Percentiles rank a stretch among this genome's conserved stretches.
Evolutionary conservation across 2,797 vertebrate species (phyloP).

Genomic region (Lophius americanus): DNA sequence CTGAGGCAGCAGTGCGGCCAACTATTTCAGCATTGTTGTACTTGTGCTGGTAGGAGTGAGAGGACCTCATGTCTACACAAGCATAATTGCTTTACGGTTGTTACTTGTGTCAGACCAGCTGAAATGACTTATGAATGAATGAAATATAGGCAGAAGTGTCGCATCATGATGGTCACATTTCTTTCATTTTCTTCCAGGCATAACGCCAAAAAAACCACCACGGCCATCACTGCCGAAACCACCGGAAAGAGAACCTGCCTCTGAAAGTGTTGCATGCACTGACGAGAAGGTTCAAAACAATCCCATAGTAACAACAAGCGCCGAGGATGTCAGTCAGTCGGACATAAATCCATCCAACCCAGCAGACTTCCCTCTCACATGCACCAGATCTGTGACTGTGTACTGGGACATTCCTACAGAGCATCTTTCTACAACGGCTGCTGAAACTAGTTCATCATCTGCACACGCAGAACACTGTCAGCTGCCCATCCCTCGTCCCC

Average conservation of each 20-base stretch:
- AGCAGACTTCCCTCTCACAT: conserved; percentile 10
- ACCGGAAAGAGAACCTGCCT: conserved; percentile 3
- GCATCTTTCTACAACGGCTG: conserved; percentile 3
- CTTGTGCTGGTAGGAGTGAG: no score
- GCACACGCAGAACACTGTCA: conserved; percentile 61
- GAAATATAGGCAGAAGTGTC: no score
- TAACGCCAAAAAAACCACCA: conserved; percentile 85
- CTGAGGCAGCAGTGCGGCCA: no score
- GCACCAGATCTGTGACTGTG: conserved; percentile 61
- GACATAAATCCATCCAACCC: conserved; percentile 18
- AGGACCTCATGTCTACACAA: no score
- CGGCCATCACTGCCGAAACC: conserved; percentile 74
- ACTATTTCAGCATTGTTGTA: no score
- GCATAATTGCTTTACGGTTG: no score
- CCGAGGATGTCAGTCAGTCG: conserved; percentile 22
- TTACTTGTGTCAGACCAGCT: no score
- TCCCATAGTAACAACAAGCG: neutral
- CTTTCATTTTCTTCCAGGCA: conserved; percentile 63
- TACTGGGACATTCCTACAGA: conserved; percentile 48
- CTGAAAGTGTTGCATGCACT: conserved; percentile 7
- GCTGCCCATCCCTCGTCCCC: conserved; percentile 89
- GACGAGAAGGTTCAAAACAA: conserved; percentile 7
- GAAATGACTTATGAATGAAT: no score
- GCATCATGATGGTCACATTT: neutral
- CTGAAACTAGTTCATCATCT: conserved; percentile 53